These are phyloP conservation scores for Rhagonycha fulva DNA, from an alignment of 2,888 invertebrate species.

Conservation along the genomic window DNA sequence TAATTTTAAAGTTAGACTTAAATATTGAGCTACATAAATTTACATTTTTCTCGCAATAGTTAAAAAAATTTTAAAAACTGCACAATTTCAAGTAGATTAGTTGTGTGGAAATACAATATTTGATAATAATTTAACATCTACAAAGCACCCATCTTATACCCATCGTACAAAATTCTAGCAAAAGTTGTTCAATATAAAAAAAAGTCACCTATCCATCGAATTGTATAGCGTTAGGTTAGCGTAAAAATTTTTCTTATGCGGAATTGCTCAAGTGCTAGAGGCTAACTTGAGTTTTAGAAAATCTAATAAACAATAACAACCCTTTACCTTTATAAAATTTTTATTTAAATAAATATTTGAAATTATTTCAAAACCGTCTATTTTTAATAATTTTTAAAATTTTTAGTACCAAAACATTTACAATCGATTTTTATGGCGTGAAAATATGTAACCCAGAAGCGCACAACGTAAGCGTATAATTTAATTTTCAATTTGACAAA, in stretches of 20 bases:
- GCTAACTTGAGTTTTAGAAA: background rate
- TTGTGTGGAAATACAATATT: too few species aligned
- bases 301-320: background rate
- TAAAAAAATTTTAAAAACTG: too few species aligned
- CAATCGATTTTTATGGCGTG: background rate
- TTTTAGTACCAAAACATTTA: background rate
- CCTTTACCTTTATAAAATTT: background rate
- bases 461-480: slow-evolving; percentile 5
- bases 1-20: too few species aligned
- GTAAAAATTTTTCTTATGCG: background rate
- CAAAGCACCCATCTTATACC: background rate
- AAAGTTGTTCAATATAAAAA: background rate
- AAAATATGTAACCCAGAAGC: background rate
- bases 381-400: background rate
- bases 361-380: background rate
- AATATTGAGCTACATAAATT: too few species aligned
- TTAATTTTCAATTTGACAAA: slow-evolving; percentile 18
- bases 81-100: too few species aligned
- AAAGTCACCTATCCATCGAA: background rate
- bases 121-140: background rate
- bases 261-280: background rate
- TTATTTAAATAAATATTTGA: background rate
- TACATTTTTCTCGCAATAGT: too few species aligned
- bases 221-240: background rate
- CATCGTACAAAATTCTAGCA: background rate